Conservation (phyloP, 92 coral and sea anemone species). For the Palythoa grandis region DNA sequence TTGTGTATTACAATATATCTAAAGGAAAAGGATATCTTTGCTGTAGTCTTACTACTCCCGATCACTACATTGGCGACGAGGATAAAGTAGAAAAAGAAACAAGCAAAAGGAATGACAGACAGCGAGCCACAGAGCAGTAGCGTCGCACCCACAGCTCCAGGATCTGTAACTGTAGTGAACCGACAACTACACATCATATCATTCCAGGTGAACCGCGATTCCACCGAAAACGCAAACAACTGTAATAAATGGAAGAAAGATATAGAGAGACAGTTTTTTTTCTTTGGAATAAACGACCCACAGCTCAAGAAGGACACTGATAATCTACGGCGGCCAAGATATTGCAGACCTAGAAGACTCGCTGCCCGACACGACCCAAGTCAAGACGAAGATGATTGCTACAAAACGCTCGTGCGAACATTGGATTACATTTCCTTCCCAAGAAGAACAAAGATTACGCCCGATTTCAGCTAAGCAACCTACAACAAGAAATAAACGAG, state of each 20-base stretch:
- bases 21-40: too few species aligned
- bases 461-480: slow-evolving; percentile 6
- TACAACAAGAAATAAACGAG: slow-evolving; percentile 27
- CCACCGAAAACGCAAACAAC: slow-evolving; percentile 30
- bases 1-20: too few species aligned
- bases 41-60: too few species aligned
- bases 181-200: slow-evolving; percentile 48
- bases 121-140: too few species aligned
- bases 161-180: too few species aligned
- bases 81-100: too few species aligned
- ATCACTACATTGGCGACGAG: too few species aligned
- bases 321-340: slow-evolving; percentile 56
- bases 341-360: too few species aligned
- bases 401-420: slow-evolving; percentile 35
- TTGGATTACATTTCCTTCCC: slow-evolving; percentile 46
- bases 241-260: slow-evolving; percentile 48
- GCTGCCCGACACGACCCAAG: slow-evolving; percentile 44
- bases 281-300: slow-evolving; percentile 47
- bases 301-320: slow-evolving; percentile 38
- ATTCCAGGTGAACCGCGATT: slow-evolving; percentile 32
- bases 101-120: too few species aligned
- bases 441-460: too few species aligned
- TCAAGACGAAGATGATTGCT: slow-evolving; percentile 31
- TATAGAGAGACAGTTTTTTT: slow-evolving; percentile 46
- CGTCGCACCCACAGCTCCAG: too few species aligned